These are phyloP conservation scores for Pseudobourletiella spinata DNA, from an alignment of 1,140 invertebrate species.

Conservation along the genomic window DNA sequence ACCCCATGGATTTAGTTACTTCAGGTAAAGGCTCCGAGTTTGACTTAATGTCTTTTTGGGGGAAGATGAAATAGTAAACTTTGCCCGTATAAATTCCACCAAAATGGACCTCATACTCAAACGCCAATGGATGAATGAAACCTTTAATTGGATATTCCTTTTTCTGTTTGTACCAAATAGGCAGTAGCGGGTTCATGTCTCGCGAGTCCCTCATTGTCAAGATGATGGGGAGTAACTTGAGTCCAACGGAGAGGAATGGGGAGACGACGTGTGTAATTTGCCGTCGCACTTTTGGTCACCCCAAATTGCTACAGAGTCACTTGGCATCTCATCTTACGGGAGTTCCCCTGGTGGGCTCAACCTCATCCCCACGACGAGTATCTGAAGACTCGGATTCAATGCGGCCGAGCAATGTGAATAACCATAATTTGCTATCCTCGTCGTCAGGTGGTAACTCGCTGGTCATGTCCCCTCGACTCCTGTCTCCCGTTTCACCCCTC, in stretches of 20 bases:
- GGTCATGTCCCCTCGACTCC: background rate
- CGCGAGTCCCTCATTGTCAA: slow-evolving; percentile 2
- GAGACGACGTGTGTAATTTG: slow-evolving; percentile 29
- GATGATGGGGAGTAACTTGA: slow-evolving; percentile 4
- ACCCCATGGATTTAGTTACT: slow-evolving; percentile 28
- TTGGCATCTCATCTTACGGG: slow-evolving; percentile 22
- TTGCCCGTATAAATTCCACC: background rate
- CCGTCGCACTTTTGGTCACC: slow-evolving; percentile 23
- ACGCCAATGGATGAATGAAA: no score
- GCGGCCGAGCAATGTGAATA: no score
- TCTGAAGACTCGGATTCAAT: no score
- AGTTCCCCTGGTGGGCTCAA: background rate
- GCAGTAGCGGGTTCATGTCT: background rate
- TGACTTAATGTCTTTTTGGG: no score
- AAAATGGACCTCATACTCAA: background rate
- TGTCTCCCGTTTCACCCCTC: slow-evolving; percentile 12
- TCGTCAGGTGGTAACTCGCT: no score
- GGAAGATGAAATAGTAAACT: background rate
- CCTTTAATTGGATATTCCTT: background rate
- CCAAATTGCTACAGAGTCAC: slow-evolving; percentile 25
- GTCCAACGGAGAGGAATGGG: background rate
- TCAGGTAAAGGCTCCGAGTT: no score
- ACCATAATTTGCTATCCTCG: background rate
- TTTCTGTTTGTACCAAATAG: background rate
- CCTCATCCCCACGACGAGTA: slow-evolving; percentile 6